phyloP scores from a whole-genome alignment of 53 echinoderm and acorn worm genomes.

The Paracentrotus lividus region DNA sequence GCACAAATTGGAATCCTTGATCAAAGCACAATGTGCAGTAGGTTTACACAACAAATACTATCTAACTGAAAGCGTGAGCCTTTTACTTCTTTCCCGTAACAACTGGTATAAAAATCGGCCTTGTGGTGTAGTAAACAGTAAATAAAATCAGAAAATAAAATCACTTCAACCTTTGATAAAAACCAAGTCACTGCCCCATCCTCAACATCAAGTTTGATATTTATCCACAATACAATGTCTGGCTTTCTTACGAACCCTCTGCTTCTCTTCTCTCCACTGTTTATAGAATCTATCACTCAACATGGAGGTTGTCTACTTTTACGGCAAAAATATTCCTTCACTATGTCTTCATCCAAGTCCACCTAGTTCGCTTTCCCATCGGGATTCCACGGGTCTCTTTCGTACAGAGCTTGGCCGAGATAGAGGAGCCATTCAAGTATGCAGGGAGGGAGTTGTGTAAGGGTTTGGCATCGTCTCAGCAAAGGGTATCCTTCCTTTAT shows the following conservation, averaged over 20 bases:
- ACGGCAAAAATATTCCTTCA: background rate
- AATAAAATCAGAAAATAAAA: background rate
- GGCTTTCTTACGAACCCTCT: background rate
- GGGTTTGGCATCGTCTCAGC: background rate
- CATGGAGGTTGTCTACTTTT: slow-evolving; percentile 12
- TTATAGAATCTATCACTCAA: background rate
- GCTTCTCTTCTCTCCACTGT: background rate
- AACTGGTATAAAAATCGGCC: background rate
- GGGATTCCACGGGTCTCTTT: background rate
- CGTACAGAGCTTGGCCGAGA: background rate
- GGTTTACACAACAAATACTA: background rate
- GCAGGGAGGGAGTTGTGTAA: background rate
- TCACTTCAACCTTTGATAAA: background rate
- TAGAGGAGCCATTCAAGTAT: slow-evolving; percentile 31
- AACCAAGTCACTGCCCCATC: background rate
- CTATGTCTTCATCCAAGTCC: slow-evolving; percentile 2
- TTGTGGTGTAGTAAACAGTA: background rate
- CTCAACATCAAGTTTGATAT: background rate
- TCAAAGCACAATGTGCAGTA: background rate
- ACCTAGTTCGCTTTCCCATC: slow-evolving; percentile 51
- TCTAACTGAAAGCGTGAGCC: background rate
- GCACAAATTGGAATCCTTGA: background rate
- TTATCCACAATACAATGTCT: slow-evolving; percentile 2
- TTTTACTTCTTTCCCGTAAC: background rate
- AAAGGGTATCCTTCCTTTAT: background rate